A percentile compares a stretch with the other conserved stretches of the same genome.
These are phyloP conservation scores for Ancistrus triradiatus DNA, from an alignment of 2,113 vertebrate genomes.

Conservation along the genomic window DNA sequence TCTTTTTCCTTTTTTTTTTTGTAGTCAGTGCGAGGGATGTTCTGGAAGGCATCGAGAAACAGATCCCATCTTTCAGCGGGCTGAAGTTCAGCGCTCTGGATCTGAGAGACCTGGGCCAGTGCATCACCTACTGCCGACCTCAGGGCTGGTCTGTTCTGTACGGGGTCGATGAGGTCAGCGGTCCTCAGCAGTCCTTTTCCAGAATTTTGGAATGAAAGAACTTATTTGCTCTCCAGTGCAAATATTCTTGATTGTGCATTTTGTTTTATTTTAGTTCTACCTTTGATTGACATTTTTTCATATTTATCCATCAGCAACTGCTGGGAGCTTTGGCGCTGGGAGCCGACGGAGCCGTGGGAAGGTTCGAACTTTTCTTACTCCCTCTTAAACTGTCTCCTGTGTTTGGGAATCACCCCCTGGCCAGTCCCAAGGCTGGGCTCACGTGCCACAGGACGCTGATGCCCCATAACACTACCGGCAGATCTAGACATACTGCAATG, in stretches of 20 bases:
- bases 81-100: slow-evolving; percentile 84
- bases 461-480: too few species aligned
- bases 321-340: slow-evolving; percentile 79
- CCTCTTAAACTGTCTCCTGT: too few species aligned
- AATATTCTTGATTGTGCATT: slow-evolving; percentile 32
- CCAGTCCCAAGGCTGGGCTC: too few species aligned
- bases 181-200: too few species aligned
- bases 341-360: slow-evolving; percentile 87
- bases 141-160: slow-evolving; percentile 73
- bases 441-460: too few species aligned
- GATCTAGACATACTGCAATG: too few species aligned
- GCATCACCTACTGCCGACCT: slow-evolving; percentile 64
- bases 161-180: slow-evolving; percentile 87
- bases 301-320: slow-evolving; percentile 75
- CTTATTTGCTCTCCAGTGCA: too few species aligned
- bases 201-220: too few species aligned
- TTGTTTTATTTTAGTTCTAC: not conserved
- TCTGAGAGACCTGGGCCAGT: slow-evolving; percentile 88
- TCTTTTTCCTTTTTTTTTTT: slow-evolving; percentile 1
- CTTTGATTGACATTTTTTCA: not conserved
- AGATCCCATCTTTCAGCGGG: slow-evolving; percentile 85
- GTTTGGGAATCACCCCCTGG: too few species aligned
- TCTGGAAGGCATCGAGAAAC: slow-evolving; percentile 74
- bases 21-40: slow-evolving; percentile 79
- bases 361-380: slow-evolving; percentile 62